Base-by-base conservation (phyloP, 2,797 vertebrate genomes). In the Gephyroberyx darwinii region DNA sequence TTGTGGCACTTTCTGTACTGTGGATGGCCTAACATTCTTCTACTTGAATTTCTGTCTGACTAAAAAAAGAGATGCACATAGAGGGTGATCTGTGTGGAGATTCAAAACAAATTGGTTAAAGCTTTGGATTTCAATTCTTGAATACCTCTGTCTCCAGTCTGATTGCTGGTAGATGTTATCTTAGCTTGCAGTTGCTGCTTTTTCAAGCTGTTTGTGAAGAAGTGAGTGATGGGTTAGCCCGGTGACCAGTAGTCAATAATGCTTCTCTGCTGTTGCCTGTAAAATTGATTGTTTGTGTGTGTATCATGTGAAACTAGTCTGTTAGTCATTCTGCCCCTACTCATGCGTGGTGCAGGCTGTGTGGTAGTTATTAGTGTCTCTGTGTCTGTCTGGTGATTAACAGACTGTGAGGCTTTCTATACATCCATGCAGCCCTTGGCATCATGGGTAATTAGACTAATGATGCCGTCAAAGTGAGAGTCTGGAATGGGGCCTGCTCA, bases 371-470 rank as follows among this genome's bases (percentile, higher is more conserved):
- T 83, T 84, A 75, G 69, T 72, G 75, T 86, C 79, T 83, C 39
- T 75, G 70, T 78, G 83, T 86, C 69, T 77, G 81, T 85, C 79
- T 81, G 70, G 77, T 91, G 88, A 91, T 90, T 88, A 90, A 88
- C 79, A 81, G 82, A 79, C 88, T 83, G 84, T 79, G 77, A 84
- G 81, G 68, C 82, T 89, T 89, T 88, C 85, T 87, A 81, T 90
- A 88, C 85, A 81, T 90, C 90, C 88, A 88, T 85, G 86, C 76
- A 87, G 85, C 89, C 85, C 81, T 78, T 74, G 80, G 86, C 85
- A 91, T 92, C 85, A 89, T 87, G 90, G 90, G 84, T 92, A 92
- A 93, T 93, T 93, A 92, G 86, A 90, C 87, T 92, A 92, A 92
- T 92, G 90, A 90, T 91, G 86, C 82, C 65, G 75, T 91, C 84